Percentiles rank a stretch among this genome's conserved stretches.
Evolutionary conservation across 1,140 invertebrate species (phyloP).

Genomic region (Solenopsis fugax): DNA sequence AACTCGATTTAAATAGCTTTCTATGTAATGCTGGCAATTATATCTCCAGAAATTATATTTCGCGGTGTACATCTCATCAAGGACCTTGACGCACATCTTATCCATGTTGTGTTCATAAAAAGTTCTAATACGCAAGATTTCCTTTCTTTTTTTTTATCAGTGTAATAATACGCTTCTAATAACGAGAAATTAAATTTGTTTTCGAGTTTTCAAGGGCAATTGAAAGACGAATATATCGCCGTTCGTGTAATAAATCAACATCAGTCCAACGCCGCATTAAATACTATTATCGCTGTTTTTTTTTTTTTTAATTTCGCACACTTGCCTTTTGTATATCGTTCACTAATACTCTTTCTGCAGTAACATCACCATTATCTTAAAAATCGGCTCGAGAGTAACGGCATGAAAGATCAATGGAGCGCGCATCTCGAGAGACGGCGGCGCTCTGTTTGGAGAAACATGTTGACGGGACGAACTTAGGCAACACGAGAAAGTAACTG

Average conservation of each 20-base stretch:
- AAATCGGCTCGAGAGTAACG: neutral
- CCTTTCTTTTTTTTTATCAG: constrained; percentile 4
- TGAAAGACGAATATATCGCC: neutral
- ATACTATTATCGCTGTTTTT: neutral
- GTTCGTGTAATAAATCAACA: neutral
- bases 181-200: neutral
- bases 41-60: constrained; percentile 17
- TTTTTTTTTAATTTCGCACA: neutral
- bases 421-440: neutral
- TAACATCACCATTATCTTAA: neutral
- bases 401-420: constrained; percentile 9
- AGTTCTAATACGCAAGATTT: constrained; percentile 19
- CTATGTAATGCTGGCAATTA: constrained; percentile 28
- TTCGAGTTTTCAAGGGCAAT: neutral
- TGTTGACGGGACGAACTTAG: constrained; percentile 4
- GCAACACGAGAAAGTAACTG: constrained; percentile 58
- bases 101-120: constrained; percentile 10
- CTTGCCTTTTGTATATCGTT: neutral
- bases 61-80: neutral
- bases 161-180: neutral
- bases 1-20: constrained; percentile 43
- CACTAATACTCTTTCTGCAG: neutral
- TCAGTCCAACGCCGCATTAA: constrained; percentile 1
- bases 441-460: constrained; percentile 4
- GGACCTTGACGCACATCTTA: constrained; percentile 12